Conservation (phyloP, 2,797 vertebrate genomes). For the Neopelma chrysocephalum region DNA sequence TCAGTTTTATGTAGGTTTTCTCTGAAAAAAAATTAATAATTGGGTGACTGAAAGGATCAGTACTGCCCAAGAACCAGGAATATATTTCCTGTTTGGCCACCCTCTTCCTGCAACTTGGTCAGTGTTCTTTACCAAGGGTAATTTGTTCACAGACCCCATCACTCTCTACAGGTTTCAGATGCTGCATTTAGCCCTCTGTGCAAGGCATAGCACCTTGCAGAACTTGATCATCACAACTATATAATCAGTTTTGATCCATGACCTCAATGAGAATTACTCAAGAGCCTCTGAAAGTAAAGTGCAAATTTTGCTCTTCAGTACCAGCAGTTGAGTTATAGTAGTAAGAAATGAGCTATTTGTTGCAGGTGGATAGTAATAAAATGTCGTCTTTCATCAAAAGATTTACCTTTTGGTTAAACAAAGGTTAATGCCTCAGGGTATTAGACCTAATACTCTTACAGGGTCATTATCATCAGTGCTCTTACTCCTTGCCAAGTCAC, state of each 20-base stretch:
- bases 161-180: background rate
- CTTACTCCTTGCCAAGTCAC: background rate
- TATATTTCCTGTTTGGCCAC: background rate
- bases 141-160: background rate
- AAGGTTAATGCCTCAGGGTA: background rate
- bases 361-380: constrained; percentile 51
- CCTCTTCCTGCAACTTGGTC: background rate
- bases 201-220: background rate
- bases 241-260: background rate
- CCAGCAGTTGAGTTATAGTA: background rate
- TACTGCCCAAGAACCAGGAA: background rate
- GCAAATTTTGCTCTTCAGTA: background rate
- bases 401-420: constrained; percentile 52
- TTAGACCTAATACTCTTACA: background rate
- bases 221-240: background rate
- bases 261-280: background rate
- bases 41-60: background rate
- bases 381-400: constrained; percentile 41
- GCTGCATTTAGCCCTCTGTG: background rate
- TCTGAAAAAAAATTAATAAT: background rate
- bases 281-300: background rate
- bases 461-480: background rate
- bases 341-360: constrained; percentile 23
- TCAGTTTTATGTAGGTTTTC: background rate
- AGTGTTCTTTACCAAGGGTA: background rate